Percentiles rank a stretch among this genome's conserved stretches.
Evolutionary conservation across 2,797 vertebrate genomes (phyloP).

Genomic region (Urocyon cinereoargenteus): DNA sequence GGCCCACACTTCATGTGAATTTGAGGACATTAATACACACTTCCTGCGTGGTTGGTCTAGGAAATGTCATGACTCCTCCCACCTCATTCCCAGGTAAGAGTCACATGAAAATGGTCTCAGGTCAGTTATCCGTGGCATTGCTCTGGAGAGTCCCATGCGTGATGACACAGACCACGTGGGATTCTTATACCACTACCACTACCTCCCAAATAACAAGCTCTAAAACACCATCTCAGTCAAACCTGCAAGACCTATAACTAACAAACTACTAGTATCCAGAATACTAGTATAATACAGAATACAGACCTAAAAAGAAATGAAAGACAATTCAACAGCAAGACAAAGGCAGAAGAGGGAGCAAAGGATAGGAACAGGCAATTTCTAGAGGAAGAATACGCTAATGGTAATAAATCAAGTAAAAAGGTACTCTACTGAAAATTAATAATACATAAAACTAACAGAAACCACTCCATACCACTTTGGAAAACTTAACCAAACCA

Average conservation of each 20-base stretch:
- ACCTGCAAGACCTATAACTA: not conserved
- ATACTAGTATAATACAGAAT: not conserved
- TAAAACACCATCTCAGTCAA: conserved; percentile 7
- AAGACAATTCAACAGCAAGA: not conserved
- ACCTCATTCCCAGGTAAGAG: not conserved
- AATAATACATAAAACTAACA: not conserved
- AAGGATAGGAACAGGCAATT: not conserved
- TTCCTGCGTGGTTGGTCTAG: not conserved
- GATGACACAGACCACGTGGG: not conserved
- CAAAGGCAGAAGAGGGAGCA: not conserved
- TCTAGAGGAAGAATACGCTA: not conserved
- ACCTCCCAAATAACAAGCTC: not conserved
- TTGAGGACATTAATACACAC: not conserved
- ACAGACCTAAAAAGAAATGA: not conserved
- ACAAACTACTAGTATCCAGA: conserved; percentile 22
- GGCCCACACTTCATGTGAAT: not conserved
- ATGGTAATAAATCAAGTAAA: not conserved
- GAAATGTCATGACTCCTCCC: not conserved
- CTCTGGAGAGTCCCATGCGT: not conserved
- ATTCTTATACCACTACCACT: not conserved
- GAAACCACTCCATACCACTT: conserved; percentile 8
- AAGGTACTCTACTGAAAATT: not conserved
- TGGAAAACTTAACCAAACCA: conserved; percentile 34
- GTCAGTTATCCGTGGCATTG: not conserved
- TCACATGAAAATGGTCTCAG: not conserved